Evolutionary conservation across 2,113 vertebrate genomes (phyloP).

Genomic region (Dipodomys ordii): DNA sequence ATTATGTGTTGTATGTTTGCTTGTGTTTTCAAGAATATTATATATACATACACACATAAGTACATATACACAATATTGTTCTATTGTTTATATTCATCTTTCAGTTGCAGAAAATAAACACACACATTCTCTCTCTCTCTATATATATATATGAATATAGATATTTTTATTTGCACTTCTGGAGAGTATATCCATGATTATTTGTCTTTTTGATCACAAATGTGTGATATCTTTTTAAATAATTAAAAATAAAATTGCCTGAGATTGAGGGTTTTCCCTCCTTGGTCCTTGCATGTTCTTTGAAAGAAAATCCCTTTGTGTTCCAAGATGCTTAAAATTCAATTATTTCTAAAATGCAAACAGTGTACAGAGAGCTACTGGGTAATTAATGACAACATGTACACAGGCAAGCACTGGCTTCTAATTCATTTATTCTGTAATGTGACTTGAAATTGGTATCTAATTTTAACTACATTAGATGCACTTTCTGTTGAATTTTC

Average conservation of each 20-base stretch:
- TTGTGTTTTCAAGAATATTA: background rate
- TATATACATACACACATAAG: background rate
- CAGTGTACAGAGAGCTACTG: slow-evolving; percentile 47
- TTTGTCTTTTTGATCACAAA: background rate
- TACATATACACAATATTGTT: background rate
- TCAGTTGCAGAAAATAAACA: background rate
- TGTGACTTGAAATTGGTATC: slow-evolving; percentile 58
- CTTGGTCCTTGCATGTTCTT: background rate
- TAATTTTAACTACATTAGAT: slow-evolving; percentile 59
- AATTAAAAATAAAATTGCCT: background rate
- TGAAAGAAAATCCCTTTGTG: slow-evolving; percentile 54
- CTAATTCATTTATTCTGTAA: slow-evolving; percentile 53
- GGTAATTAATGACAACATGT: slow-evolving; percentile 75
- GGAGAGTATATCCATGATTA: background rate
- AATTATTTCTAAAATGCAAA: slow-evolving; percentile 72
- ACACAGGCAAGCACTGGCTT: slow-evolving; percentile 37
- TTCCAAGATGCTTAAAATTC: slow-evolving; percentile 53
- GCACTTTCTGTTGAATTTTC: background rate
- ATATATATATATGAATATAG: background rate
- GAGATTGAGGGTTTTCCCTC: background rate
- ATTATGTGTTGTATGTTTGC: background rate
- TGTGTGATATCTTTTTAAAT: background rate
- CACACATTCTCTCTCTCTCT: background rate
- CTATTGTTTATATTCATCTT: background rate
- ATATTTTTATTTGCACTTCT: background rate